Evolutionary conservation across 1,140 invertebrate genomes (phyloP).

Genomic region (Tetranychus urticae): DNA sequence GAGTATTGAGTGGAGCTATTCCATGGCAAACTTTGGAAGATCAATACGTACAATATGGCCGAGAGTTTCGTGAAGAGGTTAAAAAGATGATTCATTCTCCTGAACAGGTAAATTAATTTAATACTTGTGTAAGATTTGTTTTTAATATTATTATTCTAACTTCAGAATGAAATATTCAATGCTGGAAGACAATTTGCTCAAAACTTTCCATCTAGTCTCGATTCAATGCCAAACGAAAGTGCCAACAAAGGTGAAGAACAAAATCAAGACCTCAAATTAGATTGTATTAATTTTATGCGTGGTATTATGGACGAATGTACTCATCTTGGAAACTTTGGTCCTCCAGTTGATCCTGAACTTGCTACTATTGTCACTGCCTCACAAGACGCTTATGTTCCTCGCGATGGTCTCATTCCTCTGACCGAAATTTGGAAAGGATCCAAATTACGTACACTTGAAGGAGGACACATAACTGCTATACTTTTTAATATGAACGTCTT

Average conservation of each 20-base stretch:
- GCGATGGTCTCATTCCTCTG: slow-evolving; percentile 49
- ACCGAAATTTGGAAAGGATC: slow-evolving; percentile 75
- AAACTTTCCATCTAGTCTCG: slow-evolving; percentile 13
- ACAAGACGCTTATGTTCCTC: slow-evolving; percentile 75
- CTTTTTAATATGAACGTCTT: slow-evolving; percentile 61
- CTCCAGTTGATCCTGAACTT: slow-evolving; percentile 15
- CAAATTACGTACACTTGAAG: slow-evolving; percentile 58
- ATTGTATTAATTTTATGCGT: slow-evolving; percentile 78
- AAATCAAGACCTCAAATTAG: slow-evolving; percentile 15
- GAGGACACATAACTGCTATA: slow-evolving; percentile 74
- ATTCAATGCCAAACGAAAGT: neutral
- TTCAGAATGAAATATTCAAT: slow-evolving; percentile 16
- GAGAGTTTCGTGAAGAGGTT: slow-evolving; percentile 50
- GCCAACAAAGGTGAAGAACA: neutral
- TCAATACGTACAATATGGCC: slow-evolving; percentile 48
- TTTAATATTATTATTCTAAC: neutral
- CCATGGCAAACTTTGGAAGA: slow-evolving; percentile 72
- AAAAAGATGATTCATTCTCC: slow-evolving; percentile 39
- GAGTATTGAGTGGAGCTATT: slow-evolving; percentile 79
- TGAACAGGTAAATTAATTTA: slow-evolving; percentile 15
- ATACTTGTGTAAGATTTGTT: neutral
- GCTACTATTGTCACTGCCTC: slow-evolving; percentile 20
- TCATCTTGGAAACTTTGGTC: slow-evolving; percentile 72
- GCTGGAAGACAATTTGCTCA: slow-evolving; percentile 54
- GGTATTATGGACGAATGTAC: slow-evolving; percentile 98